phyloP scores from a whole-genome alignment of 2,797 vertebrate genomes.

The Girardinus metallicus region DNA sequence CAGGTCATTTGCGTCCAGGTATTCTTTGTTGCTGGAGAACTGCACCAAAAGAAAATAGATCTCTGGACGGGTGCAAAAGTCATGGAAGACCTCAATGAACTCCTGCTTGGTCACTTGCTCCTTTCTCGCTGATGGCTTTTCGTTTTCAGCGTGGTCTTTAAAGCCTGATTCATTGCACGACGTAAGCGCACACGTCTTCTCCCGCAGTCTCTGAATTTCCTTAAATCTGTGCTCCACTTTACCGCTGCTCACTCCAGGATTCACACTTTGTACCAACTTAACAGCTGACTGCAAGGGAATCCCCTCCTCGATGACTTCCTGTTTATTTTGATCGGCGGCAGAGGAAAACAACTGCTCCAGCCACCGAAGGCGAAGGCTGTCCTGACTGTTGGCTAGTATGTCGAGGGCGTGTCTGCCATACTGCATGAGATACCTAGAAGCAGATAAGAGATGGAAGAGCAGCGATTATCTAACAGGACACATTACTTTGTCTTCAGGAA shows the following conservation, averaged over 20 bases:
- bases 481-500: neutral
- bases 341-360: slow-evolving; percentile 89
- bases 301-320: slow-evolving; percentile 73
- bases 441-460: slow-evolving; percentile 3
- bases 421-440: slow-evolving; percentile 76
- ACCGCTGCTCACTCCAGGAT: slow-evolving; percentile 86
- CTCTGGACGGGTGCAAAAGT: slow-evolving; percentile 95
- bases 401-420: slow-evolving; percentile 93
- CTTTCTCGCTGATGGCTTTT: slow-evolving; percentile 48
- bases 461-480: neutral
- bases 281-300: slow-evolving; percentile 85
- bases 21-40: slow-evolving; percentile 98
- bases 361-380: slow-evolving; percentile 92
- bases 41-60: slow-evolving; percentile 97
- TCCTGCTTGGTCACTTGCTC: slow-evolving; percentile 87
- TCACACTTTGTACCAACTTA: slow-evolving; percentile 87
- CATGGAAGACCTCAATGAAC: slow-evolving; percentile 93
- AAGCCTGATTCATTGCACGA: slow-evolving; percentile 37
- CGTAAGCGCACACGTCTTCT: slow-evolving; percentile 69
- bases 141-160: slow-evolving; percentile 44
- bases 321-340: slow-evolving; percentile 68
- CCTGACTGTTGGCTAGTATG: slow-evolving; percentile 92
- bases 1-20: slow-evolving; percentile 92
- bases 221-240: slow-evolving; percentile 93
- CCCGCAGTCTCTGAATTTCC: slow-evolving; percentile 89